Evolutionary conservation across 1,140 invertebrate genomes (phyloP).

Genomic region (Zaprionus vittiger): DNA sequence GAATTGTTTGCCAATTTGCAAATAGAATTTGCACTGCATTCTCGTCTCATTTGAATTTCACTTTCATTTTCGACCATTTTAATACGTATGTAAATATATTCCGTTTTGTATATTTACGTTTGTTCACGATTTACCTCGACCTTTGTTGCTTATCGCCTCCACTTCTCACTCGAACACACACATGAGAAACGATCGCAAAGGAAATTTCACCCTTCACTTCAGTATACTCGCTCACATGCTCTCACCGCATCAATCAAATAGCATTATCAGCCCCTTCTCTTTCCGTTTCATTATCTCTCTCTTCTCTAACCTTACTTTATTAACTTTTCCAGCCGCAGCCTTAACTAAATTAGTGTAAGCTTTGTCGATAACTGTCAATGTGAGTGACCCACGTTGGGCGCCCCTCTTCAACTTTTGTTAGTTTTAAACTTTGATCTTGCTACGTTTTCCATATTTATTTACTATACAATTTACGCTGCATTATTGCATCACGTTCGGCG

Average conservation of each 20-base stretch:
- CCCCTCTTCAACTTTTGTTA: slow-evolving; percentile 15
- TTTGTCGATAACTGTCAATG: slow-evolving; percentile 1
- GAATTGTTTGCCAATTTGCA: slow-evolving; percentile 47
- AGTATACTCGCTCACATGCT: background rate
- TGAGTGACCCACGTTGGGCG: slow-evolving; percentile 9
- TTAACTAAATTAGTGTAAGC: slow-evolving; percentile 30
- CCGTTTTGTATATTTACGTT: slow-evolving; percentile 10
- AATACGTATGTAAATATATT: slow-evolving; percentile 5
- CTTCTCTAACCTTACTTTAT: background rate
- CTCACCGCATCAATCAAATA: background rate
- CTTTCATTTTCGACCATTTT: slow-evolving; percentile 16
- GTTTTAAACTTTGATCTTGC: slow-evolving; percentile 14
- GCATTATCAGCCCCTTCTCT: background rate
- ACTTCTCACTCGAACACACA: slow-evolving; percentile 21
- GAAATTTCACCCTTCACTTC: slow-evolving; percentile 2
- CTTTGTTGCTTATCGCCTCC: slow-evolving; percentile 8
- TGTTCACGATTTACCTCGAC: slow-evolving; percentile 14
- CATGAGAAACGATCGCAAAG: slow-evolving; percentile 1
- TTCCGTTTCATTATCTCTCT: background rate
- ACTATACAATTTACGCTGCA: background rate
- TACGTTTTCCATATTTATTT: background rate
- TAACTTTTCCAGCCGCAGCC: slow-evolving; percentile 26
- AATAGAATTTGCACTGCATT: slow-evolving; percentile 73
- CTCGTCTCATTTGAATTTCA: slow-evolving; percentile 27
- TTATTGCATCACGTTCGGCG: background rate